Evolutionary conservation across 35 echinoderm and acorn worm species (phyloP).

Genomic region (Chiridota heheva): DNA sequence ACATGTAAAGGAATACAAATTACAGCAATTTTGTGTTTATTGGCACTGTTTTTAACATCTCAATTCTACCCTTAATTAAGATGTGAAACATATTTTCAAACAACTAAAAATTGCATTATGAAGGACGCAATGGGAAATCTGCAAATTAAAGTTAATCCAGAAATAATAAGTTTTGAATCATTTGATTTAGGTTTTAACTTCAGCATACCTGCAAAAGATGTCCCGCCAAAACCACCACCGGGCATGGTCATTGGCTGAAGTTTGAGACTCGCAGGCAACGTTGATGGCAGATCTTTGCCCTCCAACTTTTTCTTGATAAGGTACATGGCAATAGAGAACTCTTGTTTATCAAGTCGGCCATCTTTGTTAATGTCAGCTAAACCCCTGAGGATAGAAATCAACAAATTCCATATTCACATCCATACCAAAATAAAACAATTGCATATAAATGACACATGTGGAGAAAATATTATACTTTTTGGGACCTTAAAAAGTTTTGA

Average conservation of each 20-base stretch:
- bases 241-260: slow-evolving; percentile 53
- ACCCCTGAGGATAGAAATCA: slow-evolving; percentile 62
- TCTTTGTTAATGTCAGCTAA: slow-evolving; percentile 92
- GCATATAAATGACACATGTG: too few relatives aligned
- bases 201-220: slow-evolving; percentile 29
- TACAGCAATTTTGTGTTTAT: too few relatives aligned
- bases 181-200: too few relatives aligned
- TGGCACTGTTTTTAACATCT: not conserved
- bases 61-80: not conserved
- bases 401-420: not conserved
- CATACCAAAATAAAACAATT: too few relatives aligned
- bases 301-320: slow-evolving; percentile 96
- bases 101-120: not conserved
- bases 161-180: too few relatives aligned
- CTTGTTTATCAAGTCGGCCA: slow-evolving; percentile 92
- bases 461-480: too few relatives aligned
- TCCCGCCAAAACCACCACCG: slow-evolving; percentile 21
- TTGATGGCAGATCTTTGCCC: slow-evolving; percentile 63
- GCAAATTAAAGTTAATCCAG: too few relatives aligned
- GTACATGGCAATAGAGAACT: slow-evolving; percentile 98
- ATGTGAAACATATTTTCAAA: not conserved
- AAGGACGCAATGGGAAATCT: not conserved
- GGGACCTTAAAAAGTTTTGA: too few relatives aligned
- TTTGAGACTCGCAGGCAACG: slow-evolving; percentile 75
- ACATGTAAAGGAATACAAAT: too few relatives aligned